Evolutionary conservation across 1,140 invertebrate genomes (phyloP), one percentile per base, ranked within the genome.

Genomic region (Atta texana): DNA sequence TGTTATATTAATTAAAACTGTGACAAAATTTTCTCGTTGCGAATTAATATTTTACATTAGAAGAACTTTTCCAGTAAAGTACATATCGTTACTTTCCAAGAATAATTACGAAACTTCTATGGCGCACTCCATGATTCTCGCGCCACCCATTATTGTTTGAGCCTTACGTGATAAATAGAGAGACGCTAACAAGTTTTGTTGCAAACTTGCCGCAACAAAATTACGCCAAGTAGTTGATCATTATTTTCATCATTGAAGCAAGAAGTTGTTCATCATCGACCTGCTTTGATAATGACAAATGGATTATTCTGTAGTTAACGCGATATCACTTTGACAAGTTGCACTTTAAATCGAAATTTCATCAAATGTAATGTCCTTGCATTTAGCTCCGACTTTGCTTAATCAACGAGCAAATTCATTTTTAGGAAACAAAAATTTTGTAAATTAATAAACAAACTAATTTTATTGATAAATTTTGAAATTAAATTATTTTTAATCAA

Each of bases 101-200:
- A 71, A 71, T 81, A 81, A 71, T 71, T 81, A 81, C 10, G 34
- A 59, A 81, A 81, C 66, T 59, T 71, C 3, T 2, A 28, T 71
- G 53, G 71, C 64, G 49, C 14, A 14, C 53, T 39, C 51, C 21
- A 74, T 49, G 51, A 57, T 21, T 81, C 16, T 71, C 66, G 64
- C 14, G n/a, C 21, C 34, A 39, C 31, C 16, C n/a, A 55, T 81
- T 81, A 57, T 69, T 80, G n/a, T 69, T 57, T 57, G 34, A 71
- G 49, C 31, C 55, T 71, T 24, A 66, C 21, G 14, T n/a, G 31
- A 81, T 81, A 71, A 71, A 57, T 81, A 44, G 59, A 78, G 28
- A 10, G 6, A 10, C 16, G 51, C 66, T 57, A 71, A 81, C 51
- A 71, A 81, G 78, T 81, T 81, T 71, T 51, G 14, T 51, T 71